Conservation (phyloP, 2,888 invertebrate species). For the Tenthredo livida region DNA sequence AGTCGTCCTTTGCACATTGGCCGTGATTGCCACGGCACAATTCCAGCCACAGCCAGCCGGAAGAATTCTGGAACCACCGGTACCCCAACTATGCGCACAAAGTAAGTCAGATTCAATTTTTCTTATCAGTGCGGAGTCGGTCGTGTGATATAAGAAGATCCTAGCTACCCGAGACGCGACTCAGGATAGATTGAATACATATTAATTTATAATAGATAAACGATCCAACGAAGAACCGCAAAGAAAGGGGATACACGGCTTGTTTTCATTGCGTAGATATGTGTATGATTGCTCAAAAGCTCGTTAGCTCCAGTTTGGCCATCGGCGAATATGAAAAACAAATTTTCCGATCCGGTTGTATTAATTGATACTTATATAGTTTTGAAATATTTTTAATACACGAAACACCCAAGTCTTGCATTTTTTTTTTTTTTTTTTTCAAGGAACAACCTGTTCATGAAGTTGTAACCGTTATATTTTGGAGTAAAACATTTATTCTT, state of each 20-base stretch:
- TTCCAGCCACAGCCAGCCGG: slow-evolving; percentile 84
- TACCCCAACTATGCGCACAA: slow-evolving; percentile 87
- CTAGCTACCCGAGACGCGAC: neutral
- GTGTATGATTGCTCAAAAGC: neutral
- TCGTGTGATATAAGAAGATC: neutral
- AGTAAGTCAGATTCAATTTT: slow-evolving; percentile 80
- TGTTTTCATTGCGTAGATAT: neutral
- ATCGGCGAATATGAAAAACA: neutral
- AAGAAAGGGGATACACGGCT: neutral
- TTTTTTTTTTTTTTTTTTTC: neutral
- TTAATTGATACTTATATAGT: neutral
- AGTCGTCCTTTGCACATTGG: slow-evolving; percentile 74
- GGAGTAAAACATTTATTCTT: neutral
- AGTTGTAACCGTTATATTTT: neutral
- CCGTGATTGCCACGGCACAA: slow-evolving; percentile 82
- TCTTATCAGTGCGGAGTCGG: slow-evolving; percentile 51
- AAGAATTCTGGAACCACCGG: slow-evolving; percentile 88
- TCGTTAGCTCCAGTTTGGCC: neutral
- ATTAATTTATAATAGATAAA: neutral
- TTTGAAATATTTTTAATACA: neutral
- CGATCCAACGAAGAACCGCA: neutral
- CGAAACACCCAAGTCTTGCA: neutral
- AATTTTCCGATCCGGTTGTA: neutral
- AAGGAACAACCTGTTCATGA: neutral
- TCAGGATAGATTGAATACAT: neutral